These are phyloP conservation scores for Ceyx margarethae DNA, from an alignment of 2,113 vertebrate species.

Conservation along the genomic window DNA sequence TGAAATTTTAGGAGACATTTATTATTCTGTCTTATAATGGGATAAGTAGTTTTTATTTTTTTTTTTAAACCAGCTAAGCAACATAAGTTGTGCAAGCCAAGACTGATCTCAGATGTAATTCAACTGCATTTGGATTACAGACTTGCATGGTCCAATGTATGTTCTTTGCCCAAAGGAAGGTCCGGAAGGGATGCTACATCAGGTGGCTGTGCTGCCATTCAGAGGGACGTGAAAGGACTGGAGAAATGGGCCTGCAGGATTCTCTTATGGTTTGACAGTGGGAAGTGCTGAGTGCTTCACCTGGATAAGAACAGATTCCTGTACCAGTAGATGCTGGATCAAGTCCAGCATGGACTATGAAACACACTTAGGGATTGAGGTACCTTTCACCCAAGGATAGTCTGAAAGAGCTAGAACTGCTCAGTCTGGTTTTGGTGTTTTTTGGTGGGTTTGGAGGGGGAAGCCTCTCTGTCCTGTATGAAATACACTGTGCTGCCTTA, in stretches of 20 bases:
- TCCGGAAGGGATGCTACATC: neutral
- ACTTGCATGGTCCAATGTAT: neutral
- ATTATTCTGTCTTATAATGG: neutral
- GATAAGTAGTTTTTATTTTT: no score
- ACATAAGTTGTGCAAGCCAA: neutral
- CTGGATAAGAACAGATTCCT: neutral
- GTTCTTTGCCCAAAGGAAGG: neutral
- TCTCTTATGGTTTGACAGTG: neutral
- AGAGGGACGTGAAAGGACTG: neutral
- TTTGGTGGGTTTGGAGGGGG: no score
- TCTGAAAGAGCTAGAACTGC: neutral
- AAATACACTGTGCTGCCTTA: no score
- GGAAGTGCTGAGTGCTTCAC: neutral
- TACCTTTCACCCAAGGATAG: neutral
- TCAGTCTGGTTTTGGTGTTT: neutral
- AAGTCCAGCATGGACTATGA: neutral
- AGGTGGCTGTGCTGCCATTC: neutral
- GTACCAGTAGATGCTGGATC: neutral
- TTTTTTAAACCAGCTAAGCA: neutral
- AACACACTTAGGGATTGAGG: neutral
- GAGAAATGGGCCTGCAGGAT: neutral
- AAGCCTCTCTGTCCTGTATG: no score
- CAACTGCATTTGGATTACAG: neutral
- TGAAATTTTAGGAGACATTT: neutral
- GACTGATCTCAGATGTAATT: neutral